These are phyloP conservation scores for Muntiacus reevesi DNA, from an alignment of 2,113 vertebrate species.

Conservation along the genomic window DNA sequence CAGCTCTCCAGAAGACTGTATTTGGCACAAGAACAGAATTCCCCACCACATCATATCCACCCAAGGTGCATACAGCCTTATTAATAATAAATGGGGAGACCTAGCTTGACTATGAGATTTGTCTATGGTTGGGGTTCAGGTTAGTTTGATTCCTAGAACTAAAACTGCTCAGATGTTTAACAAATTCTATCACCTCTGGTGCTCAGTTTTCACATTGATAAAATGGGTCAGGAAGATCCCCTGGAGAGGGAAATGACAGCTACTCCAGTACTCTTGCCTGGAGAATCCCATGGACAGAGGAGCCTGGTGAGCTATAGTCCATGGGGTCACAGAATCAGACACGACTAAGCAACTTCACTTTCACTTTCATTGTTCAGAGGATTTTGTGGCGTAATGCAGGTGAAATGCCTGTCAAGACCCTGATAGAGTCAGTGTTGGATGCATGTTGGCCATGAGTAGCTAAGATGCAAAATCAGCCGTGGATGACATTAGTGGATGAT, in stretches of 20 bases:
- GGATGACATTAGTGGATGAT: background rate
- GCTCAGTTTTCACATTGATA: background rate
- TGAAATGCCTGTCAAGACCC: background rate
- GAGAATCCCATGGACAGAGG: background rate
- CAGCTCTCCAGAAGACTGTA: too few species aligned
- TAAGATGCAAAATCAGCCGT: background rate
- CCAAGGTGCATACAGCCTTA: background rate
- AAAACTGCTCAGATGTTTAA: background rate
- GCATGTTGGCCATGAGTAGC: background rate
- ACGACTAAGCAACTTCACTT: background rate
- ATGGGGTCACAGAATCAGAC: accelerated
- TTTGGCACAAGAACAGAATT: background rate
- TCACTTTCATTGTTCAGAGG: background rate
- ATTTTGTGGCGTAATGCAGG: background rate
- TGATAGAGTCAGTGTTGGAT: background rate
- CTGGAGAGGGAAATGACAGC: too few species aligned
- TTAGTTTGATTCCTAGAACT: background rate
- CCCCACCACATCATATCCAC: background rate
- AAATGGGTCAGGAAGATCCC: background rate
- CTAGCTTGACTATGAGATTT: background rate
- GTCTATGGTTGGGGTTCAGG: background rate
- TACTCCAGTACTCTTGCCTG: background rate
- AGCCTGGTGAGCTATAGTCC: background rate
- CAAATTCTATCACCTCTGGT: background rate
- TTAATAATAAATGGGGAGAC: background rate